A percentile compares a stretch with the other conserved stretches of the same genome.
phyloP scores from a whole-genome alignment of 2,888 invertebrate species.

The Agapostemon virescens region DNA sequence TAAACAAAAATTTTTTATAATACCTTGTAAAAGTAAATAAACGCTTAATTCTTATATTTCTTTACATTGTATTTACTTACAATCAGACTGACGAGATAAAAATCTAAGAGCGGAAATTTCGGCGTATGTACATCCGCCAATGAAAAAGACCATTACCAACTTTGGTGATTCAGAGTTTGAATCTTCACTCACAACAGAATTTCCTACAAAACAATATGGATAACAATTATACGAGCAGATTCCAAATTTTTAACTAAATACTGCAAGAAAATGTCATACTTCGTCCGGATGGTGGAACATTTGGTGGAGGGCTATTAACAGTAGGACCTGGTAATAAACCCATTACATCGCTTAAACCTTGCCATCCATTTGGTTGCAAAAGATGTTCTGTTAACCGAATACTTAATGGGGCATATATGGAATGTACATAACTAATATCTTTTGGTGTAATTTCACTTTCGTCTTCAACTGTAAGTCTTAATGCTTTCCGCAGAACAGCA shows the following conservation, averaged over 20 bases:
- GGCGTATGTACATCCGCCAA: slow-evolving; percentile 98
- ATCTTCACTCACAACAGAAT: slow-evolving; percentile 80
- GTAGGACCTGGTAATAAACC: slow-evolving; percentile 90
- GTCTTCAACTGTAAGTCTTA: slow-evolving; percentile 94
- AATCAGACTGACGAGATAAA: slow-evolving; percentile 88
- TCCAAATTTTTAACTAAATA: slow-evolving; percentile 10
- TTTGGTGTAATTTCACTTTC: slow-evolving; percentile 90
- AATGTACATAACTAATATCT: slow-evolving; percentile 95
- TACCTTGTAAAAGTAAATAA: background rate
- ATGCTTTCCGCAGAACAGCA: slow-evolving; percentile 88
- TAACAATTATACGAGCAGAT: background rate
- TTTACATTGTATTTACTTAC: slow-evolving; percentile 64
- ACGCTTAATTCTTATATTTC: background rate
- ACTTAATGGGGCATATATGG: slow-evolving; percentile 96
- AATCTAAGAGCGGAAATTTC: slow-evolving; percentile 91
- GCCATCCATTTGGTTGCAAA: slow-evolving; percentile 88
- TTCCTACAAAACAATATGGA: slow-evolving; percentile 71
- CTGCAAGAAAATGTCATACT: slow-evolving; percentile 57
- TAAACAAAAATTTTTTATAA: slow-evolving; percentile 49
- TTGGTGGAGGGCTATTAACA: slow-evolving; percentile 77
- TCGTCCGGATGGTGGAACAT: slow-evolving; percentile 56
- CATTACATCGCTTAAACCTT: slow-evolving; percentile 91
- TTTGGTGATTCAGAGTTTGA: slow-evolving; percentile 82
- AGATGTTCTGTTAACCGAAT: slow-evolving; percentile 92
- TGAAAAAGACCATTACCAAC: slow-evolving; percentile 95